A percentile compares a stretch with the other conserved stretches of the same genome.
Evolutionary conservation across 2,888 invertebrate genomes (phyloP).

Genomic region (Podotricha telesiphe): DNA sequence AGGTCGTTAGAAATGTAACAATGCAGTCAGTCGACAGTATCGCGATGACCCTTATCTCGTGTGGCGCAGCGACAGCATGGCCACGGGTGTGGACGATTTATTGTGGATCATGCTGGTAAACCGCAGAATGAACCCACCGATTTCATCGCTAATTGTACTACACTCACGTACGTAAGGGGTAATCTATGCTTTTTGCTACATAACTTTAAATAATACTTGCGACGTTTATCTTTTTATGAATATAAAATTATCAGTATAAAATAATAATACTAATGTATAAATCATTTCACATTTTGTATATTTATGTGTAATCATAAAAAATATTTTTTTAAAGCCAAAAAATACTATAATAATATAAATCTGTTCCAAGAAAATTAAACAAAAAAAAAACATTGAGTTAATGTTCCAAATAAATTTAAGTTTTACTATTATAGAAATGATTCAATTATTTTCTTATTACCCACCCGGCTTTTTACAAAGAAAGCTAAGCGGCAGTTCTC

Average conservation of each 20-base stretch:
- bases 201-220: neutral
- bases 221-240: no score
- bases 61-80: constrained; percentile 57
- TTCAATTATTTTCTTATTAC: constrained; percentile 77
- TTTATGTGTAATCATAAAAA: neutral
- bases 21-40: constrained; percentile 69
- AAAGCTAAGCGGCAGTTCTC: constrained; percentile 56
- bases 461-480: constrained; percentile 54
- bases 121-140: constrained; percentile 57
- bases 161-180: constrained; percentile 46
- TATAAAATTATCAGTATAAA: no score
- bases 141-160: constrained; percentile 64
- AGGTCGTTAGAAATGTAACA: constrained; percentile 62
- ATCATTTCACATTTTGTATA: no score
- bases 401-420: constrained; percentile 76
- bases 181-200: constrained; percentile 18
- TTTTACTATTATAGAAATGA: constrained; percentile 70
- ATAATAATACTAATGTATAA: no score
- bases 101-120: constrained; percentile 63
- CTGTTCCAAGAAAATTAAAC: constrained; percentile 55
- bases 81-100: constrained; percentile 71
- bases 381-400: constrained; percentile 71
- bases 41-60: constrained; percentile 75
- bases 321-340: neutral
- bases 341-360: neutral